Conservation (phyloP, 2,797 vertebrate species). For the Pseudochromis fuscus region DNA sequence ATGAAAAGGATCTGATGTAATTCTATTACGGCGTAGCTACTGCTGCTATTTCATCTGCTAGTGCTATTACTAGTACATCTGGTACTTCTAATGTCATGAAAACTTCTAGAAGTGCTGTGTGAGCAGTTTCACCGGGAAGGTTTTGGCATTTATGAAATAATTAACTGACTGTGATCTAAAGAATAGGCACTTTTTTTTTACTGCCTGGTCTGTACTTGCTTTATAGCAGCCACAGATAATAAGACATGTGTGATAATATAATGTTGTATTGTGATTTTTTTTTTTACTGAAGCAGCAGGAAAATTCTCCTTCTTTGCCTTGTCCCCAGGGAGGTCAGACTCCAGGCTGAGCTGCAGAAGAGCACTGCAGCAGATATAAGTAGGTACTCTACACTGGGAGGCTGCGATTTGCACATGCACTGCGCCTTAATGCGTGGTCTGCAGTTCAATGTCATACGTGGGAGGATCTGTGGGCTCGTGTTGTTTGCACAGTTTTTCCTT, state of each 20-base stretch:
- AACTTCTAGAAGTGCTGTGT: not conserved
- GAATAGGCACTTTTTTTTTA: not conserved
- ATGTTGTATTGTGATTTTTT: constrained; percentile 10
- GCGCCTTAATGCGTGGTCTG: not conserved
- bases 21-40: constrained; percentile 49
- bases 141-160: not conserved
- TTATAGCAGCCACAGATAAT: not conserved
- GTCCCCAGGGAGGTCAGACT: constrained; percentile 19
- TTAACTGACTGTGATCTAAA: not conserved
- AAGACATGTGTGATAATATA: not conserved
- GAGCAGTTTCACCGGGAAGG: not conserved
- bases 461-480: not conserved
- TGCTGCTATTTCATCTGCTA: constrained; percentile 22
- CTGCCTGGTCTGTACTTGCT: not conserved
- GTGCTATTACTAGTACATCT: not conserved
- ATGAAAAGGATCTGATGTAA: constrained; percentile 68
- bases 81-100: not conserved
- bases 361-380: not conserved
- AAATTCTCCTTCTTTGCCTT: not conserved
- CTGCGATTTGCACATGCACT: not conserved
- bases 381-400: not conserved
- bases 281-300: not conserved
- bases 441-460: not conserved
- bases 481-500: not conserved
- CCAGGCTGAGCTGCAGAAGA: constrained; percentile 6